These are phyloP conservation scores for Cyanistes caeruleus DNA, from an alignment of 2,113 vertebrate genomes.

Conservation along the genomic window DNA sequence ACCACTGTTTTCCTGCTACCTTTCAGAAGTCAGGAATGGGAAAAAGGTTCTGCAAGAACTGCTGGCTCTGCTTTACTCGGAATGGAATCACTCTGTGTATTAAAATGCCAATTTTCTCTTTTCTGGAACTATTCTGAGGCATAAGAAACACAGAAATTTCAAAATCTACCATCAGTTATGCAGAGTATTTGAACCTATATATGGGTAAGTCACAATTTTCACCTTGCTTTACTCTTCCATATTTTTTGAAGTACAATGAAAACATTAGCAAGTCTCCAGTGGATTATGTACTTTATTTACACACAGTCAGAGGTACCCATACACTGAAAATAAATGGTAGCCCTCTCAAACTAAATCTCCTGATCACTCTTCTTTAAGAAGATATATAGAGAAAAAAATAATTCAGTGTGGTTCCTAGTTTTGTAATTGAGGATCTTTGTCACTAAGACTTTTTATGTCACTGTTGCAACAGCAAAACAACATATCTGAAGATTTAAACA, in stretches of 20 bases:
- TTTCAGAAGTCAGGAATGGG: background rate
- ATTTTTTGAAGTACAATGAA: background rate
- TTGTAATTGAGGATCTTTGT: background rate
- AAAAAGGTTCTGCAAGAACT: background rate
- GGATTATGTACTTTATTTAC: background rate
- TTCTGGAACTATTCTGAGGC: background rate
- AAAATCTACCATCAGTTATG: background rate
- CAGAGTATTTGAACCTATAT: background rate
- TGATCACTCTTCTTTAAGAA: background rate
- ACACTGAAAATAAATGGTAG: background rate
- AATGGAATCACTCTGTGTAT: background rate
- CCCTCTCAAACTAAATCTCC: background rate
- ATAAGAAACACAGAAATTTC: background rate
- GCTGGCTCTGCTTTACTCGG: background rate
- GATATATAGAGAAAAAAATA: background rate
- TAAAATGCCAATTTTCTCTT: background rate
- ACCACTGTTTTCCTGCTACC: background rate
- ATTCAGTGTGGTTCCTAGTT: background rate
- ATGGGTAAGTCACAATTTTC: background rate
- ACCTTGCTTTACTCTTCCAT: background rate
- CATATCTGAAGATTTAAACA: conserved; percentile 45
- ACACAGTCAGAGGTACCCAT: background rate
- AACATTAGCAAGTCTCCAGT: background rate
- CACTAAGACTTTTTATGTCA: conserved; percentile 39
- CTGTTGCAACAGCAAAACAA: conserved; percentile 48